Evolutionary conservation across 2,113 vertebrate species (phyloP).

Genomic region (Clarias batrachus): DNA sequence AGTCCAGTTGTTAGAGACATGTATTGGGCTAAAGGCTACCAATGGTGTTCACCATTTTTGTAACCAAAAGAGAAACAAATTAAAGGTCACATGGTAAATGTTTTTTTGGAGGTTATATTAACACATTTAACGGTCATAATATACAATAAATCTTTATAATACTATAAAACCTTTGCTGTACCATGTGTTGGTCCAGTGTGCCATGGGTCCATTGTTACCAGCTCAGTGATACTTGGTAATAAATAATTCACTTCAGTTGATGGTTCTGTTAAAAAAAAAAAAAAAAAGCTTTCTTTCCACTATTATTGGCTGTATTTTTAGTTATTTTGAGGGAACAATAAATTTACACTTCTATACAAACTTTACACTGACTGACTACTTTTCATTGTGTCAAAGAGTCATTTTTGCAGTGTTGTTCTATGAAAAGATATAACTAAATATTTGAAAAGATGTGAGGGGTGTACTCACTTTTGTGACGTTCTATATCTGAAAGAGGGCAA

Average conservation of each 20-base stretch:
- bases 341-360: too few species aligned
- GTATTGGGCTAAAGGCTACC: too few species aligned
- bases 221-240: constrained; percentile 10
- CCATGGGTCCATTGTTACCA: background rate
- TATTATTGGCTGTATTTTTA: too few species aligned
- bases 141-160: background rate
- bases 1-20: background rate
- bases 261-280: background rate
- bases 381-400: too few species aligned
- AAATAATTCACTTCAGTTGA: background rate
- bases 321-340: too few species aligned
- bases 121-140: background rate
- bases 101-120: background rate
- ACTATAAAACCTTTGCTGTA: background rate
- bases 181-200: background rate
- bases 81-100: background rate
- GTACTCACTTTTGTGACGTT: too few species aligned
- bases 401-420: too few species aligned
- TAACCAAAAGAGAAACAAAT: background rate
- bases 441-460: too few species aligned
- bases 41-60: background rate
- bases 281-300: too few species aligned
- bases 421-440: too few species aligned
- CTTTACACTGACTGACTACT: too few species aligned
- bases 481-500: too few species aligned